A percentile compares a stretch with the other conserved stretches of the same genome.
These are phyloP conservation scores for Junonia oenone DNA, from an alignment of 2,888 invertebrate species.

Conservation along the genomic window DNA sequence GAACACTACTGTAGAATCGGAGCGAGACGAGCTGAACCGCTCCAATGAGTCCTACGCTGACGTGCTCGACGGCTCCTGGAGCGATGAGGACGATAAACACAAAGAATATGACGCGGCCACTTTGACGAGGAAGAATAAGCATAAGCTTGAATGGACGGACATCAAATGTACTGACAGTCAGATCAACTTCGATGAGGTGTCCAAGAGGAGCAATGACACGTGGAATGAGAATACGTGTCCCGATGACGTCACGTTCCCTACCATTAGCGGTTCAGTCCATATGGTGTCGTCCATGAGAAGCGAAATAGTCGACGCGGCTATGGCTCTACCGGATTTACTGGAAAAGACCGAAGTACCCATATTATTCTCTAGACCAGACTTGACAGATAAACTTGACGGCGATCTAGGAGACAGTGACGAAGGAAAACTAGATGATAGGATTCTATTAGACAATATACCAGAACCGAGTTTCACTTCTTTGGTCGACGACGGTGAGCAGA, in stretches of 20 bases:
- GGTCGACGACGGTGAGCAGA: conserved; percentile 73
- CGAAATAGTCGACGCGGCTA: conserved; percentile 65
- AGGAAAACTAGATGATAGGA: conserved; percentile 33
- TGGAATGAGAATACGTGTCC: conserved; percentile 91
- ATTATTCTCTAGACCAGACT: conserved; percentile 54
- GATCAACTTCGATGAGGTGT: conserved; percentile 36
- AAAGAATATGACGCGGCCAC: conserved; percentile 35
- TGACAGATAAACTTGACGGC: conserved; percentile 55
- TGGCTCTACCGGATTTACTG: conserved; percentile 60
- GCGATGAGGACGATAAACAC: conserved; percentile 37
- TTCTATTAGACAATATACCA: conserved; percentile 46
- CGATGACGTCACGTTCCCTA: conserved; percentile 89
- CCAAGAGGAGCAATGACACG: conserved; percentile 77
- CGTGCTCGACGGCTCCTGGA: conserved; percentile 63
- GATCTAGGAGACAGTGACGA: conserved; percentile 37
- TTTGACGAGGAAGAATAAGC: conserved; percentile 39
- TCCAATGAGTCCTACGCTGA: conserved; percentile 75
- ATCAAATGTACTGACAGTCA: conserved; percentile 38
- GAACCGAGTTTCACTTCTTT: conserved; percentile 60
- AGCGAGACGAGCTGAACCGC: conserved; percentile 58
- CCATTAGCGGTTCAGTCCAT: conserved; percentile 87
- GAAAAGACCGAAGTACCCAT: conserved; percentile 55
- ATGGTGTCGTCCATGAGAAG: conserved; percentile 84
- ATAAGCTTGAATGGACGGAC: conserved; percentile 55
- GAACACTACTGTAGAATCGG: conserved; percentile 58